Evolutionary conservation across 92 coral and sea anemone genomes (phyloP).

Genomic region (Epizoanthus scotinus): DNA sequence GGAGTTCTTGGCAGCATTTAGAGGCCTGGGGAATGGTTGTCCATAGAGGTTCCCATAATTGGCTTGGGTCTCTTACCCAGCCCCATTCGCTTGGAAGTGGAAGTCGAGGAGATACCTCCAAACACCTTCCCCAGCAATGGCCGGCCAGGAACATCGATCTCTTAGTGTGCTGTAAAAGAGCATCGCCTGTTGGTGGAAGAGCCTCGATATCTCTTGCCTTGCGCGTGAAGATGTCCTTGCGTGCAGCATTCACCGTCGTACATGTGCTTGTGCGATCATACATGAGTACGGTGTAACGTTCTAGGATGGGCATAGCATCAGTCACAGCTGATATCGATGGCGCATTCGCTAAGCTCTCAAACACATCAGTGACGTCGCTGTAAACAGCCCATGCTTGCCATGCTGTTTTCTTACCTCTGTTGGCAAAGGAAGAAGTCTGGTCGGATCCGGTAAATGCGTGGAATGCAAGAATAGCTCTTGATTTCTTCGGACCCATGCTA

Average conservation of each 20-base stretch:
- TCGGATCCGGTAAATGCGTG: constrained; percentile 72
- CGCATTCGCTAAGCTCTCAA: constrained; percentile 19
- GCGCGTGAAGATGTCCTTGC: constrained; percentile 61
- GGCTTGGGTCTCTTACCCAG: too few relatives aligned
- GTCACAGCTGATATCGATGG: constrained; percentile 33
- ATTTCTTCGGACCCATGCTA: constrained; percentile 40
- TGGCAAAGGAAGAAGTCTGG: constrained; percentile 60
- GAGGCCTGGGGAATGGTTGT: too few relatives aligned
- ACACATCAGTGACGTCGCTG: constrained; percentile 38
- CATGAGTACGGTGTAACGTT: constrained; percentile 46
- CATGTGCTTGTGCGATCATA: constrained; percentile 59
- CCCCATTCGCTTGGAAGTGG: too few relatives aligned
- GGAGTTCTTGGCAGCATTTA: too few relatives aligned
- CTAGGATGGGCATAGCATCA: constrained; percentile 43
- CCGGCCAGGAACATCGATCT: too few relatives aligned
- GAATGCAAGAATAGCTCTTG: constrained; percentile 59
- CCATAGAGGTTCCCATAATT: too few relatives aligned
- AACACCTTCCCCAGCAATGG: too few relatives aligned
- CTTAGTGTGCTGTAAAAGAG: too few relatives aligned
- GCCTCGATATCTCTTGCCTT: constrained; percentile 63
- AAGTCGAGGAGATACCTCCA: too few relatives aligned
- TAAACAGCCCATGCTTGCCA: constrained; percentile 62
- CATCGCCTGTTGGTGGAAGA: constrained; percentile 64
- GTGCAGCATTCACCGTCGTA: constrained; percentile 53
- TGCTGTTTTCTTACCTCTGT: constrained; percentile 69